Evolutionary conservation across 2,113 vertebrate species (phyloP), one percentile per base, ranked within the genome.

Genomic region (Cyprinodon brontotheroides): DNA sequence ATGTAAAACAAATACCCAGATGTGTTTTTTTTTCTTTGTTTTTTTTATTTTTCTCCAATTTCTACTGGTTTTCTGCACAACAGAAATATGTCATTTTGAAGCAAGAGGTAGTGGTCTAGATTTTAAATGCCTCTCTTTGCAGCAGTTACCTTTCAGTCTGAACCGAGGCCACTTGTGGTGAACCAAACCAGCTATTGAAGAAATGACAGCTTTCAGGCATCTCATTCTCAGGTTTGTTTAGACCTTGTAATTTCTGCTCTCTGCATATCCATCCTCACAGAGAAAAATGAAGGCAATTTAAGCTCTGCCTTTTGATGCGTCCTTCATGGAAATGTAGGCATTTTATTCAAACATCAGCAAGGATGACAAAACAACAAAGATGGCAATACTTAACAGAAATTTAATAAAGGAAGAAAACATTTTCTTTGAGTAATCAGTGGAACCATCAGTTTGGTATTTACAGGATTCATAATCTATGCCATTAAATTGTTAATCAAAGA

Each of bases 1-100:
- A n/a, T 69, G 60, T 76, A 84, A 83, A 88, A 86, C 70, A 77
- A 90, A 88, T 78, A 61, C 77, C 57, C 68, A 63, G 66, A 82
- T 9, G 38, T 65, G 59, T 61, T 47, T 45, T 77, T 77, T 81
- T 50, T 29, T 41, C 64, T 68, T 86, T 22, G 12, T 47, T 75
- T 57, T 57, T 57, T 57, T 6, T n/a, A 9, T 57, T 83, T 71
- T 22, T 60, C 82, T 72, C 80, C 70, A 70, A 68, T 81, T 86
- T 81, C 78, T 77, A 81, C 70, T 62, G 72, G 70, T 73, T 86
- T 76, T n/a, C 53, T 50, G 50, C 67, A 50, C 48, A 50, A 70
- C 20, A 60, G 13, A 86, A 78, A 84, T 70, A 41, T 39, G 60
- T 77, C 65, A 82, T 81, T 84, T 78, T 62, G 15, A 22, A 12